phyloP scores from a whole-genome alignment of 1,140 invertebrate genomes.

The Procambarus virginalis region DNA sequence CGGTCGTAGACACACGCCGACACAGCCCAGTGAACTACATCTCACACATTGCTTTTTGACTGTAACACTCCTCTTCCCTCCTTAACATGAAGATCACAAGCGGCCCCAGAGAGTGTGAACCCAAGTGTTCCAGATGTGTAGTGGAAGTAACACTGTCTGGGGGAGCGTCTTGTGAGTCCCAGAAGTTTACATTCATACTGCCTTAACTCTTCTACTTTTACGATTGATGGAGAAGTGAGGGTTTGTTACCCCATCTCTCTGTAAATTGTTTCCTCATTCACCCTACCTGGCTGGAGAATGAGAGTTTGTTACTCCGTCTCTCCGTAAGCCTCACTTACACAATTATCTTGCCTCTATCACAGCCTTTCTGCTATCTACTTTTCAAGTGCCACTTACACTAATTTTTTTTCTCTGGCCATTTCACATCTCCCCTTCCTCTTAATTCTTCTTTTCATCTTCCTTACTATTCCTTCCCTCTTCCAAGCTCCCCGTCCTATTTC shows the following conservation, averaged over 20 bases:
- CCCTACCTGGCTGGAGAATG: neutral
- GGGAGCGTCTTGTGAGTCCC: too few relatives aligned
- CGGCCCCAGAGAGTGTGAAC: too few relatives aligned
- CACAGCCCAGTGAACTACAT: neutral
- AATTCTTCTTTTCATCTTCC: neutral
- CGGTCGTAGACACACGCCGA: slow-evolving; percentile 21
- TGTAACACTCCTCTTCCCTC: too few relatives aligned
- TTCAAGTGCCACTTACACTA: neutral
- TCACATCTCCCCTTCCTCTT: neutral
- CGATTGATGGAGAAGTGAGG: neutral
- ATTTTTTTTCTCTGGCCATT: neutral
- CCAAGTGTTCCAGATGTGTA: too few relatives aligned
- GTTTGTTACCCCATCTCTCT: neutral
- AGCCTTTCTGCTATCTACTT: neutral
- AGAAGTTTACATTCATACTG: too few relatives aligned
- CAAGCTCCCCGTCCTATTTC: neutral
- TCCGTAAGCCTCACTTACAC: too few relatives aligned
- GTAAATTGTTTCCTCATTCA: neutral
- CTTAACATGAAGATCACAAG: too few relatives aligned
- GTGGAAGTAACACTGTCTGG: too few relatives aligned
- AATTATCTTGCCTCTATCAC: neutral
- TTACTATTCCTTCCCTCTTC: neutral
- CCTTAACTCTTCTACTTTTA: neutral
- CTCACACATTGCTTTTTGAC: too few relatives aligned
- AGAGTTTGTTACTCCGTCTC: neutral